Conservation (phyloP, 1,140 invertebrate genomes). For the Drosophila jambulina region DNA sequence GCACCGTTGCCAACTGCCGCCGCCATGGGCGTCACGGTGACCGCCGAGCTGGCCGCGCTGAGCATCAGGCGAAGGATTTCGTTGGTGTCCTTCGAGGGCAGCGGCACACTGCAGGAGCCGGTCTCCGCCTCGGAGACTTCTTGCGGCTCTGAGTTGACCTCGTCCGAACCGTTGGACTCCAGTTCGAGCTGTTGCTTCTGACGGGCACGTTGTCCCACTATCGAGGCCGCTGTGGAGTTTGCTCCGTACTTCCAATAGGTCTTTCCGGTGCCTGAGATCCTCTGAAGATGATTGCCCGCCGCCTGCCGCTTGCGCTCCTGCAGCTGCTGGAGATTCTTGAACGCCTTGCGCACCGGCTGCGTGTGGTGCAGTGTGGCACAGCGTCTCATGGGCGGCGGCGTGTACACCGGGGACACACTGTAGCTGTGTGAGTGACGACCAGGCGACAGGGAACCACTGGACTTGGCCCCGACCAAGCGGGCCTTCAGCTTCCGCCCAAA, state of each 20-base stretch:
- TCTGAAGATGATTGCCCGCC: conserved; percentile 50
- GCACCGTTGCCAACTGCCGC: conserved; percentile 40
- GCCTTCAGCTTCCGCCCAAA: conserved; percentile 73
- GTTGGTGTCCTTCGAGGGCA: conserved; percentile 74
- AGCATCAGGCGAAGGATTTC: conserved; percentile 79
- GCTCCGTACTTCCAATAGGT: conserved; percentile 80
- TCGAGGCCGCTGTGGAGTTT: conserved; percentile 78
- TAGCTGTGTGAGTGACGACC: conserved; percentile 73
- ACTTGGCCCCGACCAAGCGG: conserved; percentile 66
- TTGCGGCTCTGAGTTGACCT: conserved; percentile 52
- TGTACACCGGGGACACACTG: conserved; percentile 75
- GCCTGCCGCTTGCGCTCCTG: conserved; percentile 67
- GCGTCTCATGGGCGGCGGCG: conserved; percentile 77
- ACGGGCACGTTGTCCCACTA: conserved; percentile 66
- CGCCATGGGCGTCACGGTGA: conserved; percentile 55
- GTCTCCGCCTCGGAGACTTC: conserved; percentile 64
- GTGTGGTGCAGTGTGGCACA: conserved; percentile 77
- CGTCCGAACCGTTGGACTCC: conserved; percentile 67
- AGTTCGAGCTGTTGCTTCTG: conserved; percentile 54
- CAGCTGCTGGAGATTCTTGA: conserved; percentile 74
- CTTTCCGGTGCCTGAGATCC: conserved; percentile 73
- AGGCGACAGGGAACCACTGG: conserved; percentile 68
- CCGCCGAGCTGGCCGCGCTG: conserved; percentile 71
- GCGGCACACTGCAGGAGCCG: conserved; percentile 78
- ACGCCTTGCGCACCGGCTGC: conserved; percentile 73